Base-by-base conservation (phyloP, 1,140 invertebrate genomes). In the Vanessa atalanta region DNA sequence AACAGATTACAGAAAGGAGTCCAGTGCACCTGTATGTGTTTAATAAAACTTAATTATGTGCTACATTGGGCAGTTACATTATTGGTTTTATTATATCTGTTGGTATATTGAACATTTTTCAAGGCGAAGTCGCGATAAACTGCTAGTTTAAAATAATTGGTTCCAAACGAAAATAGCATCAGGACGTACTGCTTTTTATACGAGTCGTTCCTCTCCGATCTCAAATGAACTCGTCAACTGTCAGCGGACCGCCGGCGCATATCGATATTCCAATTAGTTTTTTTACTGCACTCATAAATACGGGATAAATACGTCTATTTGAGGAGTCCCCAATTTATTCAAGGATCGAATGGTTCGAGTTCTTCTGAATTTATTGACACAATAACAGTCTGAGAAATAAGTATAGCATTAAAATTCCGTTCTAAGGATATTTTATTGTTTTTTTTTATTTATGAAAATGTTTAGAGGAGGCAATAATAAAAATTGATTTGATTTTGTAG, bases 231-330 rank as follows among this genome's bases (percentile, higher is more conserved):
- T 48, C 55, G 64, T 67, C 71, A 66, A 31, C 53, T 67, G 64
- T 65, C 70, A 50, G 3, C 47, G 57, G 11, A 1, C 9, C 53
- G 16, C 14, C 50, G 70, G 16, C 50, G 43, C 50, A 13, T 13
- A 47, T 65, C n/a, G 70, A 72, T 64, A 47, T 66, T 26, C 53
- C 71, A 64, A 60, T 66, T 72, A 60, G 55, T 61, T 72, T 72
- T 72, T 72, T 72, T 72, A 72, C 20, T 14, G 26, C 64, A 13
- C 7, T 53, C 71, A 67, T 72, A 72, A 67, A 72, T 72, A 57
- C 64, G 61, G 67, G 66, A 61, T 67, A 72, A 72, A 72, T 53
- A 72, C 47, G 50, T 23, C 47, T 66, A 61, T 72, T 72, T 67
- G 53, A 65, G 64, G 64, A 55, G 55, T 5, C 63, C 13, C 63